Evolutionary conservation across 2,888 invertebrate species (phyloP), one percentile per base, ranked within the genome.

Genomic region (Sinohyriopsis cumingii): DNA sequence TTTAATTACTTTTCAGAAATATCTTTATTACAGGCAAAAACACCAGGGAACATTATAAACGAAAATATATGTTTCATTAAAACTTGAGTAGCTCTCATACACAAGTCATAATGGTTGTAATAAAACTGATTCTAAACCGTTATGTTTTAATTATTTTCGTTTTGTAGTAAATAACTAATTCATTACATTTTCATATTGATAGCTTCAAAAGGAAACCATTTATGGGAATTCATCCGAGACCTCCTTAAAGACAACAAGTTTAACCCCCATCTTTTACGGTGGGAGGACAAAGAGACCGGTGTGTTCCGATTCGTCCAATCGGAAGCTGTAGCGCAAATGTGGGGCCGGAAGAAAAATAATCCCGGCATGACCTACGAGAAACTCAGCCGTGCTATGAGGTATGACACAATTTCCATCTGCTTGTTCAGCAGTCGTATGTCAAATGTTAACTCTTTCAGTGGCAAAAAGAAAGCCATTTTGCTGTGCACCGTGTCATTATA

Each of bases 331-430:
- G 96, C 96, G 1, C 93, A 95, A 86, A 92, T 95, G 67, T 96
- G 96, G 96, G 96, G 96, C 6, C 93, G 93, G 72, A 91, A 95
- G 87, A 96, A 96, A 88, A 94, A 95, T 89, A 96, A 96, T 88
- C 93, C 93, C 65, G 94, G 94, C 87, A 97, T 97, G 96, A 96
- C 95, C 63, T 97, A 96, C 87, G 96, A 96, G 89, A 97, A 97
- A 91, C 93, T 97, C 83, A 96, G 95, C 90, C 91, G 96, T 77
- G 96, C 96, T 33, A 96, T 97, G 95, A 93, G 94, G 94, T 94
- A 89, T 85, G 87, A 19, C 28, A 63, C 22, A 57, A 15, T 61
- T 69, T 67, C 53, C 56, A 63, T 67, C 63, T 67, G 65, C 59
- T 24, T 45, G 61, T 59, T 57, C 24, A 55, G 54, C 28, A 55